These are phyloP conservation scores for Montipora efflorescens DNA, from an alignment of 64 coral and sea anemone species.

Conservation along the genomic window DNA sequence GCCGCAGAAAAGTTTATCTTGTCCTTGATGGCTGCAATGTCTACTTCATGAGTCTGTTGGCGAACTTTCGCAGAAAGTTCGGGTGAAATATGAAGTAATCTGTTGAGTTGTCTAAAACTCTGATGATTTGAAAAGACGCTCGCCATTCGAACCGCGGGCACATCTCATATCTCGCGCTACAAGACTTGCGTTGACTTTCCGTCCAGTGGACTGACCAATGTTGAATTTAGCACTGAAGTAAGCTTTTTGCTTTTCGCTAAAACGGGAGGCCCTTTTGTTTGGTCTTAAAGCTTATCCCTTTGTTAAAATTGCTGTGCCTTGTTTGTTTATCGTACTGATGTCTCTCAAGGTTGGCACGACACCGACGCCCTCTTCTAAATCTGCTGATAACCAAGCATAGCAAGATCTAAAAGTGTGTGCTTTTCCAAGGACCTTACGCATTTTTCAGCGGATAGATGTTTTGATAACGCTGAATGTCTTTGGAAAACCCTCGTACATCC, in stretches of 20 bases:
- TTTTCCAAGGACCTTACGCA: too few relatives aligned
- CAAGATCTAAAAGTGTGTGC: background rate
- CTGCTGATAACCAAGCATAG: background rate
- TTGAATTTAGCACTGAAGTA: conserved; percentile 52
- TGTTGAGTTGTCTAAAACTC: conserved; percentile 59
- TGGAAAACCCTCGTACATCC: too few relatives aligned
- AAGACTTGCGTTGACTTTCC: conserved; percentile 16
- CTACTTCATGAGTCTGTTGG: conserved; percentile 7
- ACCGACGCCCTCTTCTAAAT: background rate
- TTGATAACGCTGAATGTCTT: too few relatives aligned
- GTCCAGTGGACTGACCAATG: conserved; percentile 57
- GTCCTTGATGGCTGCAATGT: conserved; percentile 8
- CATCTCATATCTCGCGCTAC: conserved; percentile 63
- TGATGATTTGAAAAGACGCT: background rate
- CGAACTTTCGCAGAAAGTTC: conserved; percentile 1
- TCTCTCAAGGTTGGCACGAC: background rate
- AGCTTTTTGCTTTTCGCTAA: conserved; percentile 61
- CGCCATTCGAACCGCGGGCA: background rate
- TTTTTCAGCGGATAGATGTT: too few relatives aligned
- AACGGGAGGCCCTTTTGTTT: conserved; percentile 22
- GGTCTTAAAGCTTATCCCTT: conserved; percentile 52
- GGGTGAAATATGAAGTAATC: conserved; percentile 49
- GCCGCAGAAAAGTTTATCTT: conserved; percentile 2
- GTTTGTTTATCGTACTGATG: background rate
- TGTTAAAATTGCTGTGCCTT: background rate